Percentiles rank a stretch among this genome's conserved stretches.
phyloP scores from a whole-genome alignment of 1,140 invertebrate species.

The Lucilia sericata region DNA sequence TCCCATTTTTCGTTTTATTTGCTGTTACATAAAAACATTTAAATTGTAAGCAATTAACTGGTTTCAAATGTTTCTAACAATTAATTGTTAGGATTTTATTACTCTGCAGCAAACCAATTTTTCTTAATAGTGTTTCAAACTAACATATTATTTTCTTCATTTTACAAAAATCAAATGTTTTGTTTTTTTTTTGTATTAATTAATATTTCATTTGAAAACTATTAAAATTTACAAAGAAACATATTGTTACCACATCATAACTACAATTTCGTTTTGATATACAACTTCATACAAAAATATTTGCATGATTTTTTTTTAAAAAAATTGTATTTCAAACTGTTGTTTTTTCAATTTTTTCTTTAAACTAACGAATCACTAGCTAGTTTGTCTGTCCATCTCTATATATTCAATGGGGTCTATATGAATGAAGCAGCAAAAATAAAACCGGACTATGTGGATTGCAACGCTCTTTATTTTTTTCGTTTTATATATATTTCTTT shows the following conservation, averaged over 20 bases:
- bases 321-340: background rate
- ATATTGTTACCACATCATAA: constrained; percentile 10
- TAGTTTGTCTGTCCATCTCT: background rate
- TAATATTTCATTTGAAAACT: constrained; percentile 17
- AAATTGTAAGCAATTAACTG: too few relatives aligned
- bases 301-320: constrained; percentile 8
- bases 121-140: too few relatives aligned
- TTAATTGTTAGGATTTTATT: too few relatives aligned
- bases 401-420: background rate
- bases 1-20: too few relatives aligned
- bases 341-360: background rate
- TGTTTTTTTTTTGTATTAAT: background rate
- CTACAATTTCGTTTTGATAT: background rate
- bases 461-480: background rate
- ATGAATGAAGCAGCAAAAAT: background rate
- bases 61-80: too few relatives aligned
- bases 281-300: background rate
- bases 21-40: too few relatives aligned
- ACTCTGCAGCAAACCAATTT: too few relatives aligned
- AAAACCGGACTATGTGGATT: background rate
- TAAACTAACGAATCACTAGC: background rate
- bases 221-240: background rate
- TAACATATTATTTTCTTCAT: background rate
- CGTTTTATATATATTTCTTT: too few relatives aligned
- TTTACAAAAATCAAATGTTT: too few relatives aligned